Evolutionary conservation across 2,888 invertebrate genomes (phyloP).

Genomic region (Epistrophe grossulariae): DNA sequence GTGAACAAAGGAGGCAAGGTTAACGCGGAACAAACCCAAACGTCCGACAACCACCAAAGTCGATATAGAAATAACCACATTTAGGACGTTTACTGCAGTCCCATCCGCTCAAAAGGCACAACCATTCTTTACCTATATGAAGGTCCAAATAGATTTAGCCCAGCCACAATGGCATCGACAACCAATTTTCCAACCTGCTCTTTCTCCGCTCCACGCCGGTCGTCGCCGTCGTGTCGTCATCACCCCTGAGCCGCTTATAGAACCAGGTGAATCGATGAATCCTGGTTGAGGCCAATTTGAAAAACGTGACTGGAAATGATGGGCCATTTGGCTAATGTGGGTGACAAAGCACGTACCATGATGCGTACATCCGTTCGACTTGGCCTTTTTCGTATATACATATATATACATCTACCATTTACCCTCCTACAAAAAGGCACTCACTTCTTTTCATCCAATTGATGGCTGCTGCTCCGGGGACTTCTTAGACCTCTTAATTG

Average conservation of each 20-base stretch:
- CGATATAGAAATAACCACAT: constrained; percentile 71
- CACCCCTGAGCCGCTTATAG: neutral
- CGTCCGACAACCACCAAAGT: constrained; percentile 28
- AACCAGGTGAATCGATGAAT: constrained; percentile 73
- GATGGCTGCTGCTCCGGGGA: constrained; percentile 49
- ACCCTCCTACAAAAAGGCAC: neutral
- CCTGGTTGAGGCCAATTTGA: constrained; percentile 72
- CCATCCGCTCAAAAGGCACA: constrained; percentile 35
- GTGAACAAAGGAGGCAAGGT: constrained; percentile 10
- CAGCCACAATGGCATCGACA: constrained; percentile 53
- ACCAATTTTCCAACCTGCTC: constrained; percentile 50
- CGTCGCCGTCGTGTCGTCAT: neutral
- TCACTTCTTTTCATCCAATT: constrained; percentile 40
- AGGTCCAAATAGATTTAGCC: constrained; percentile 60
- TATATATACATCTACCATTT: constrained; percentile 7
- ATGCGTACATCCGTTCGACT: constrained; percentile 68
- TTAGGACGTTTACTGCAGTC: constrained; percentile 50
- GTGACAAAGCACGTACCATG: constrained; percentile 76
- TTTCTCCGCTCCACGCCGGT: neutral
- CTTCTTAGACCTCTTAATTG: constrained; percentile 70
- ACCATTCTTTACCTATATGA: constrained; percentile 33
- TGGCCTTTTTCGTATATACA: constrained; percentile 17
- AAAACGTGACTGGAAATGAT: constrained; percentile 76
- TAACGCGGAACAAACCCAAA: constrained; percentile 4
- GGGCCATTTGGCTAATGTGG: constrained; percentile 73